phyloP scores from a whole-genome alignment of 1,140 invertebrate species.

The Ptiloglossa arizonensis region DNA sequence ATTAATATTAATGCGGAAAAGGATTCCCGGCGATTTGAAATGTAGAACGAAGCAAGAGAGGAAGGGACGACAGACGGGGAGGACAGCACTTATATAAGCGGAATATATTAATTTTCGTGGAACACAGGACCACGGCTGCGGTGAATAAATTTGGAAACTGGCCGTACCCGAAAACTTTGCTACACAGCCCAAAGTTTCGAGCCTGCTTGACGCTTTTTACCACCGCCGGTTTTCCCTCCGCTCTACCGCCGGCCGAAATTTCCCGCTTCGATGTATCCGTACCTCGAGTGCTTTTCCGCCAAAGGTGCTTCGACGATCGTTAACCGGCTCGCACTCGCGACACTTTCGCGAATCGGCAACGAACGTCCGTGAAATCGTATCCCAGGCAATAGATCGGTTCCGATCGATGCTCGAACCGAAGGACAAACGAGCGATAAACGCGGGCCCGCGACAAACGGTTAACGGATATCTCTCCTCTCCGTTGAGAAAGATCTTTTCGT shows the following conservation, averaged over 20 bases:
- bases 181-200: constrained; percentile 47
- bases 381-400: background rate
- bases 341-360: constrained; percentile 7
- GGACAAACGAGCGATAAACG: too few species aligned
- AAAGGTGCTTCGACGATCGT: constrained; percentile 26
- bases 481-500: background rate
- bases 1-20: constrained; percentile 20
- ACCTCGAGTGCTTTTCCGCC: background rate
- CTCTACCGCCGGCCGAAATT: background rate
- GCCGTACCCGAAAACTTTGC: constrained; percentile 41
- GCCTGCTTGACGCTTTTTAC: constrained; percentile 48
- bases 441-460: too few species aligned
- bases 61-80: background rate
- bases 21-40: constrained; percentile 4
- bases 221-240: background rate
- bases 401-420: too few species aligned
- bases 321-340: background rate
- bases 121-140: constrained; percentile 3
- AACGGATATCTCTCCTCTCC: background rate
- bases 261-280: constrained; percentile 6
- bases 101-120: constrained; percentile 56
- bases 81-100: constrained; percentile 43
- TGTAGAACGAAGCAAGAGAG: background rate
- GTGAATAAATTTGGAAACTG: constrained; percentile 60
- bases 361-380: background rate